These are phyloP conservation scores for Amphiduros pacificus DNA, from an alignment of 2,888 invertebrate genomes.

Conservation along the genomic window DNA sequence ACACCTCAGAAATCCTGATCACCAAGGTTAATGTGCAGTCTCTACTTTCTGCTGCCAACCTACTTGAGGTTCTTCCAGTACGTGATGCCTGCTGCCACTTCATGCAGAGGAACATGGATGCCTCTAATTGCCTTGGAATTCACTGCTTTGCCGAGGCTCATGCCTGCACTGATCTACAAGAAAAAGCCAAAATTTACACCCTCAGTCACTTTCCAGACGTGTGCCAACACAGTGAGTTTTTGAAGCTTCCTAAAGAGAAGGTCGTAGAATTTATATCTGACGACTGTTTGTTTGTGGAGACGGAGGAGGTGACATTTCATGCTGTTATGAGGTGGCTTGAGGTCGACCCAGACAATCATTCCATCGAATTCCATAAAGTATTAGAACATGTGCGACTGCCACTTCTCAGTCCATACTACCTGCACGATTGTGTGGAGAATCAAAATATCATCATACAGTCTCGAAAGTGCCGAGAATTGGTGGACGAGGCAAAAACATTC, in stretches of 20 bases:
- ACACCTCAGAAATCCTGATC: slow-evolving; percentile 55
- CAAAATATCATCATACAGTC: slow-evolving; percentile 55
- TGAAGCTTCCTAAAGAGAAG: slow-evolving; percentile 58
- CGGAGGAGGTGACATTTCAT: slow-evolving; percentile 63
- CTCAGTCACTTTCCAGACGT: slow-evolving; percentile 47
- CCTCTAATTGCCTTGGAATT: slow-evolving; percentile 62
- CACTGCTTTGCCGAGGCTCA: slow-evolving; percentile 64
- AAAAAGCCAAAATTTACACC: slow-evolving; percentile 60
- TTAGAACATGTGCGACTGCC: slow-evolving; percentile 62
- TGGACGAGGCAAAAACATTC: slow-evolving; percentile 62
- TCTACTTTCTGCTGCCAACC: slow-evolving; percentile 60
- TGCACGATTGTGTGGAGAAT: slow-evolving; percentile 61
- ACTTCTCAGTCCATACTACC: slow-evolving; percentile 61
- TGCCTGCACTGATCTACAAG: slow-evolving; percentile 60
- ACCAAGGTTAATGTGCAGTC: slow-evolving; percentile 60
- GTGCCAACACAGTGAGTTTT: slow-evolving; percentile 50
- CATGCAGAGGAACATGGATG: slow-evolving; percentile 61
- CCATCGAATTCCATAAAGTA: slow-evolving; percentile 35
- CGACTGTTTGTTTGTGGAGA: slow-evolving; percentile 61
- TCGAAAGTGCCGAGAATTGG: slow-evolving; percentile 56
- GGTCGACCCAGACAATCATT: slow-evolving; percentile 49
- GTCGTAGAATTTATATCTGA: slow-evolving; percentile 61
- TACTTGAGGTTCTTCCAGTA: slow-evolving; percentile 59
- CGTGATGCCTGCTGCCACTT: slow-evolving; percentile 61
- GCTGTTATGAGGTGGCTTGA: slow-evolving; percentile 61